Percentiles rank a stretch among this genome's conserved stretches.
Evolutionary conservation across 92 coral and sea anemone species (phyloP).

Genomic region (Epizoanthus rinbou): DNA sequence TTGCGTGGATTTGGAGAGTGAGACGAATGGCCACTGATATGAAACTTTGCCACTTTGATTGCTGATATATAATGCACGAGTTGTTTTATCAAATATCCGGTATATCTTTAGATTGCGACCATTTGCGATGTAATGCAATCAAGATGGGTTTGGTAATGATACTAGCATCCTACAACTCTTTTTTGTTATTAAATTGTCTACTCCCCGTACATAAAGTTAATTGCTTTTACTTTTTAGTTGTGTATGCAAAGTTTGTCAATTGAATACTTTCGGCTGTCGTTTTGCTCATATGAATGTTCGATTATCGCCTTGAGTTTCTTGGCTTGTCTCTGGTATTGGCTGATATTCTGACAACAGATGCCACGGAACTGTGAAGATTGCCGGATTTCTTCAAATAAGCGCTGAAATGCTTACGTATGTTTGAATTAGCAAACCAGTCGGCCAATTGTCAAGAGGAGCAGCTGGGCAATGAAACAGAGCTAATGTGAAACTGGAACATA

Average conservation of each 20-base stretch:
- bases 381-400: neutral
- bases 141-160: neutral
- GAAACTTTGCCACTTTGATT: neutral
- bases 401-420: neutral
- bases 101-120: neutral
- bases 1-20: too few species aligned
- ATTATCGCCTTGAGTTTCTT: neutral
- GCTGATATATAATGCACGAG: too few species aligned
- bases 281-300: conserved; percentile 12
- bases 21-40: neutral
- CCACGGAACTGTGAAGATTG: neutral
- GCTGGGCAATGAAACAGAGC: conserved; percentile 28
- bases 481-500: conserved; percentile 2
- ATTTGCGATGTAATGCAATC: neutral
- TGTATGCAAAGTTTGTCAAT: conserved; percentile 27
- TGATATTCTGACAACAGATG: conserved; percentile 12
- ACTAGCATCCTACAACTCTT: neutral
- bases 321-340: neutral
- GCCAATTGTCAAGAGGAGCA: neutral
- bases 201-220: conserved; percentile 16
- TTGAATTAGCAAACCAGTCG: conserved; percentile 4
- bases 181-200: neutral
- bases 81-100: neutral
- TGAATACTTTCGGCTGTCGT: conserved; percentile 4
- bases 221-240: conserved; percentile 23